phyloP scores from a whole-genome alignment of 2,113 vertebrate species.

The Mixornis gularis region DNA sequence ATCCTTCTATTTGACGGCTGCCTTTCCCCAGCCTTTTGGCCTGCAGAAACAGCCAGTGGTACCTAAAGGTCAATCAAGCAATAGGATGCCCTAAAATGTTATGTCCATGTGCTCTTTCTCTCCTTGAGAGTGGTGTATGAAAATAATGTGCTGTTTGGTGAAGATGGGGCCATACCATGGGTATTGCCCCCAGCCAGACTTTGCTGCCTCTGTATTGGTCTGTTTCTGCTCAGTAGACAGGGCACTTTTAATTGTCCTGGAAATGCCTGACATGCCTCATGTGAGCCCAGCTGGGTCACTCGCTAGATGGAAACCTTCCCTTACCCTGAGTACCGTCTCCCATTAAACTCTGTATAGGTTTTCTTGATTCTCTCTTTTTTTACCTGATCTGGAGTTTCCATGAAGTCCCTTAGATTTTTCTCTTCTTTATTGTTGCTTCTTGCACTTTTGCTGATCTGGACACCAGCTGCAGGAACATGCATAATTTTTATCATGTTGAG shows the following conservation, averaged over 20 bases:
- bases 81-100: too few relatives aligned
- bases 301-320: accelerated
- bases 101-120: not conserved
- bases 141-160: not conserved
- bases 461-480: not conserved
- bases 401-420: not conserved
- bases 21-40: not conserved
- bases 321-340: not conserved
- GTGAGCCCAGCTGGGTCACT: not conserved
- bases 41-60: not conserved
- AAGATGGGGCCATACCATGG: not conserved
- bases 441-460: not conserved
- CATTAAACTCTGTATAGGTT: not conserved
- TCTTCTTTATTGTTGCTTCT: not conserved
- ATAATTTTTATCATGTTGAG: not conserved
- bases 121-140: not conserved
- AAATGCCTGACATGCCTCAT: accelerated
- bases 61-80: not conserved
- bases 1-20: accelerated
- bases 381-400: not conserved
- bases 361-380: not conserved
- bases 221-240: not conserved
- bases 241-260: not conserved
- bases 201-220: not conserved
- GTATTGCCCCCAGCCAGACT: not conserved